Evolutionary conservation across 1,140 invertebrate species (phyloP), one percentile per base, ranked within the genome.

Genomic region (Drosophila tristis): DNA sequence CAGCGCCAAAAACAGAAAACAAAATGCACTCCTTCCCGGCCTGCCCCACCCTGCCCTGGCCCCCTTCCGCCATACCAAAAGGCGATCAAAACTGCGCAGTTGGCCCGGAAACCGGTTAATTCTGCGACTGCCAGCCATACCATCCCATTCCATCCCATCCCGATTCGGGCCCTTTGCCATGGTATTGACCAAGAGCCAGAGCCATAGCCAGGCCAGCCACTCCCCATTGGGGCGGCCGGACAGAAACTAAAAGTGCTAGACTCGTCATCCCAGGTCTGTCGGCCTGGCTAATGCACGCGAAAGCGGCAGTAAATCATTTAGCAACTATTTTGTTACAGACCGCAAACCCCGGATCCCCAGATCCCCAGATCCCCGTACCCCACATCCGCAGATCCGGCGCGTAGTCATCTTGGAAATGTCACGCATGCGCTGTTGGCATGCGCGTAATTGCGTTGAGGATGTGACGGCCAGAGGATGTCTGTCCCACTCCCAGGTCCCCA

Each of bases 341-440:
- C 16, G 6, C 15, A 15, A 29, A 16, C 45, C 56, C 20, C 20
- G 20, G 0, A 20, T 2, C 20, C 2, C 1, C 20, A 20, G 20
- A 20, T 20, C 20, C 20, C 20, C 20, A 20, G 20, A 20, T 20
- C 20, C 20, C 20, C 20, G 20, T 2, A 20, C 20, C 20, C 20
- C 25, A 45, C 56, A 13, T n/a, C n/a, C n/a, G n/a, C n/a, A n/a
- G n/a, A n/a, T n/a, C 25, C 25, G 29, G 44, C 54, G 44, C 58
- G 67, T 50, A 80, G 77, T 57, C 57, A 90, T 85, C 70, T 75
- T n/a, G 75, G 60, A 82, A 85, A 90, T 90, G 80, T 85, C 86
- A 79, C 86, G 78, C 86, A 90, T 81, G 82, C 79, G 82, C 55
- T 68, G 54, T 78, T 62, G 55, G 58, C 74, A 81, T 84, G 66